Percentiles rank a stretch among this genome's conserved stretches.
These are phyloP conservation scores for Phymastichus coffea DNA, from an alignment of 1,140 invertebrate genomes.

Conservation along the genomic window DNA sequence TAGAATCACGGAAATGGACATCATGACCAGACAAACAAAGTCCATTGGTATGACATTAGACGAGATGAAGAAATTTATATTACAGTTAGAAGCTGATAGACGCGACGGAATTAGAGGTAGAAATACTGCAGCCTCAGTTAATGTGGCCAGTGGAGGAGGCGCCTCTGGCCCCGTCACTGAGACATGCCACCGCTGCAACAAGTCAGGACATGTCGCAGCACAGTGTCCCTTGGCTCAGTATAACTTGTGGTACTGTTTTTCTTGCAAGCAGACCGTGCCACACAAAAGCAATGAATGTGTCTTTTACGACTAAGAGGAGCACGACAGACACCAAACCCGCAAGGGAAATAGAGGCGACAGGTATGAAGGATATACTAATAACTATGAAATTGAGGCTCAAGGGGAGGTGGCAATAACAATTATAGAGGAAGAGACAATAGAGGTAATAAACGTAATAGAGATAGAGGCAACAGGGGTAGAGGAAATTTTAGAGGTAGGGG, in stretches of 20 bases:
- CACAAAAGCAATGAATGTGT: background rate
- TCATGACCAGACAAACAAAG: background rate
- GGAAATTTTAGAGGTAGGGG: background rate
- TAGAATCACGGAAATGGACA: background rate
- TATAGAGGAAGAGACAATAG: background rate
- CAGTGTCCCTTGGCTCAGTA: background rate
- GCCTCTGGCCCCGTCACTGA: no score
- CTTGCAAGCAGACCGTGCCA: background rate
- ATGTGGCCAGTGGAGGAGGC: no score
- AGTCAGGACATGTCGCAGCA: background rate
- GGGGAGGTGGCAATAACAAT: background rate
- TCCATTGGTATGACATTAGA: background rate
- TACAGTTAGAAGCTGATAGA: background rate
- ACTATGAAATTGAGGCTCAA: no score
- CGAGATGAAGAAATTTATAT: background rate
- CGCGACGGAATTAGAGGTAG: background rate
- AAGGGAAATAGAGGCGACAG: no score
- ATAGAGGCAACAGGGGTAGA: background rate
- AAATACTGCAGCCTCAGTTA: background rate
- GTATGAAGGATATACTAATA: no score
- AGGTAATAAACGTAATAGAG: background rate
- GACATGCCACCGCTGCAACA: background rate
- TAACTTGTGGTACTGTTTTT: background rate
- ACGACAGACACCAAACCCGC: no score
- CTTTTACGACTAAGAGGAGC: no score